phyloP scores from a whole-genome alignment of 2,797 vertebrate species.

The Scolopax rusticola region DNA sequence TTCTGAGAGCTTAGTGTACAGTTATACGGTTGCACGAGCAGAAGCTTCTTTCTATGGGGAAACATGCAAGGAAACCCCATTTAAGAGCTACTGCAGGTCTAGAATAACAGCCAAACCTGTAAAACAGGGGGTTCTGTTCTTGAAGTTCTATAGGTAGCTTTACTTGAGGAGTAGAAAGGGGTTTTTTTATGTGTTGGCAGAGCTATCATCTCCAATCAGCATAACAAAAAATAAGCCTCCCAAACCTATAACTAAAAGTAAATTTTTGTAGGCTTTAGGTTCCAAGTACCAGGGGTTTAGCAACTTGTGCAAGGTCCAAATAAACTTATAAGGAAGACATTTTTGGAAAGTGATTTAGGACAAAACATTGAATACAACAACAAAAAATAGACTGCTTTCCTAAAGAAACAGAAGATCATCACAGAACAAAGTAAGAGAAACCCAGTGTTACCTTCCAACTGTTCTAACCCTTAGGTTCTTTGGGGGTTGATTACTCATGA shows the following conservation, averaged over 20 bases:
- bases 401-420: not conserved
- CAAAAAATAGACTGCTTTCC: not conserved
- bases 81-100: not conserved
- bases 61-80: not conserved
- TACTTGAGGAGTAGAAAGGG: not conserved
- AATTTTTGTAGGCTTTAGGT: not conserved
- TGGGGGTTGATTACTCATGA: not conserved
- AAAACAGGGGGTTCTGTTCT: not conserved
- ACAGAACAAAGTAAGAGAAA: not conserved
- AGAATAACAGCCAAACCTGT: not conserved
- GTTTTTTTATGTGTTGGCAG: not conserved
- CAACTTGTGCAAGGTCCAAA: not conserved
- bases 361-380: not conserved
- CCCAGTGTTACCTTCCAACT: not conserved
- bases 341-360: not conserved
- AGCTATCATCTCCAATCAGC: not conserved
- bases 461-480: not conserved
- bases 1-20: not conserved
- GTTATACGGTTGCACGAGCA: not conserved
- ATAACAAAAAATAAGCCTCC: not conserved
- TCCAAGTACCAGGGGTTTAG: not conserved
- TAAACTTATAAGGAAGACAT: not conserved
- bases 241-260: not conserved
- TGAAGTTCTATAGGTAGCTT: not conserved
- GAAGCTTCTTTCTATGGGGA: not conserved